Evolutionary conservation across 2,797 vertebrate species (phyloP).

Genomic region (Crocodylus rhombifer): DNA sequence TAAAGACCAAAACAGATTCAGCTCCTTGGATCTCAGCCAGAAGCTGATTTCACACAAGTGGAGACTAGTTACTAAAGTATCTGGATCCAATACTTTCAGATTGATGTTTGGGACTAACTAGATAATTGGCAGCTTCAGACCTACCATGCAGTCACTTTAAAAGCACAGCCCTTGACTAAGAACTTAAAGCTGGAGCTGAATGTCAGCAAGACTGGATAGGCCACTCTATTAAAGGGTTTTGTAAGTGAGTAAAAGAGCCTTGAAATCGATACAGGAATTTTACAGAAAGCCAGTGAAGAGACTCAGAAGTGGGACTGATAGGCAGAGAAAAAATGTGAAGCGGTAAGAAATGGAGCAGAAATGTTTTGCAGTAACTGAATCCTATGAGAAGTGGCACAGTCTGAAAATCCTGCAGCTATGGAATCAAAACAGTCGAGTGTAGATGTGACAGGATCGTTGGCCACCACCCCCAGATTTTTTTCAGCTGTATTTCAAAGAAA

Average conservation of each 20-base stretch:
- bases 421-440: not conserved
- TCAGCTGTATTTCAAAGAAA: not conserved
- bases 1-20: constrained; percentile 27
- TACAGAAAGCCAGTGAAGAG: not conserved
- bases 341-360: not conserved
- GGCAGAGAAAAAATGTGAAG: not conserved
- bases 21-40: not conserved
- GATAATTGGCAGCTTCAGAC: not conserved
- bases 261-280: not conserved
- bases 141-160: not conserved
- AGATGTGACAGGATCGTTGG: not conserved
- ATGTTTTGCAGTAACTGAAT: not conserved
- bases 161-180: not conserved
- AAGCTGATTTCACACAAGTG: not conserved
- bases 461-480: not conserved
- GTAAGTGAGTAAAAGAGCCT: constrained; percentile 9
- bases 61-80: fast-evolving
- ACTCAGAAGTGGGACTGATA: not conserved
- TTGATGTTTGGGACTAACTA: not conserved
- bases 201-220: not conserved
- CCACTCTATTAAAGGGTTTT: not conserved
- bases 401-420: not conserved
- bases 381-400: not conserved
- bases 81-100: fast-evolving
- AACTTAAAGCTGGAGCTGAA: not conserved